A percentile compares a stretch with the other conserved stretches of the same genome.
Evolutionary conservation across 2,888 invertebrate genomes (phyloP).

Genomic region (Bhutanitis thaidina): DNA sequence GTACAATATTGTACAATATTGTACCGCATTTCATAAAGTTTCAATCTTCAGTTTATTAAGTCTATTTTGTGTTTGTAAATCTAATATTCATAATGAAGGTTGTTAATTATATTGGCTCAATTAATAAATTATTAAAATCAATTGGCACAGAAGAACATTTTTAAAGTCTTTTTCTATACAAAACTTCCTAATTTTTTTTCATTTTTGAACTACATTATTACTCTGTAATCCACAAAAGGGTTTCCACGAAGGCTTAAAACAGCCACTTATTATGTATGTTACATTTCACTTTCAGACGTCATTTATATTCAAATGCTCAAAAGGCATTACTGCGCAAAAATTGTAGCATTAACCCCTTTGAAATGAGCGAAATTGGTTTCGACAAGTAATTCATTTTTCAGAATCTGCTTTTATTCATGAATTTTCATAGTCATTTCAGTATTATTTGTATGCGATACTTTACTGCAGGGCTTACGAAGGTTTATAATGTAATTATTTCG

Average conservation of each 20-base stretch:
- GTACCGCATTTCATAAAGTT: too few relatives aligned
- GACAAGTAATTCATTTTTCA: slow-evolving; percentile 51
- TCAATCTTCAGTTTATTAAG: too few relatives aligned
- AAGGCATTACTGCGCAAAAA: slow-evolving; percentile 79
- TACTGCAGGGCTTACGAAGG: neutral
- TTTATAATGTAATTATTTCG: too few relatives aligned
- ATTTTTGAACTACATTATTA: slow-evolving; percentile 17
- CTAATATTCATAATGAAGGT: too few relatives aligned
- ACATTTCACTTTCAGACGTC: slow-evolving; percentile 80
- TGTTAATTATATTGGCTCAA: too few relatives aligned
- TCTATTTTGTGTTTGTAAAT: too few relatives aligned
- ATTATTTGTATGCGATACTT: slow-evolving; percentile 7
- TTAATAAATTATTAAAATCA: too few relatives aligned
- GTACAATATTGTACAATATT: too few relatives aligned
- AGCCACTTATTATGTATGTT: slow-evolving; percentile 81
- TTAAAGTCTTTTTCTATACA: too few relatives aligned
- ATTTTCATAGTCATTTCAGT: slow-evolving; percentile 16
- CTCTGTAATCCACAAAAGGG: slow-evolving; percentile 75
- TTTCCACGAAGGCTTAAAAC: slow-evolving; percentile 77
- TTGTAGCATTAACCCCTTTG: slow-evolving; percentile 73
- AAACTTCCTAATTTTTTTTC: too few relatives aligned
- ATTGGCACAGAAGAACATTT: too few relatives aligned
- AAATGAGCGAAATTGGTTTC: slow-evolving; percentile 67
- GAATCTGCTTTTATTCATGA: slow-evolving; percentile 35
- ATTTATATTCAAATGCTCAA: slow-evolving; percentile 80